phyloP scores from a whole-genome alignment of 2,797 vertebrate genomes.

The Channallabes apus region DNA sequence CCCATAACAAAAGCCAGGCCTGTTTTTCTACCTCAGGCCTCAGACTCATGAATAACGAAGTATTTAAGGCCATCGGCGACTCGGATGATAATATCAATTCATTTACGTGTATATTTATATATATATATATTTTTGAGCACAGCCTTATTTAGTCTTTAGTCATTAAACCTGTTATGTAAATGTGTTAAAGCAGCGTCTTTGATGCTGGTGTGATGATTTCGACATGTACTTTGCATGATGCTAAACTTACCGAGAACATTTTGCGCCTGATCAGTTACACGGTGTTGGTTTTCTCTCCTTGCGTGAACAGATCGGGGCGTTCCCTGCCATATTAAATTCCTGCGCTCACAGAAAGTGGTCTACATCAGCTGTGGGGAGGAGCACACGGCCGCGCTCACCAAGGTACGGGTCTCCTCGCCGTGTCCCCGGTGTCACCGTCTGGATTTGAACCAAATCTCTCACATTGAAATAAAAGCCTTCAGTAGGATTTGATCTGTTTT shows the following conservation, averaged over 20 bases:
- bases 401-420: slow-evolving; percentile 74
- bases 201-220: neutral
- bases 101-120: neutral
- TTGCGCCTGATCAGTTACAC: neutral
- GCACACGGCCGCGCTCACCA: slow-evolving; percentile 94
- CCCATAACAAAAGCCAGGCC: neutral
- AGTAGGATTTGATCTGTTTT: neutral
- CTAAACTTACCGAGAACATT: neutral
- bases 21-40: neutral
- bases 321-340: slow-evolving; percentile 93
- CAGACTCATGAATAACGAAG: neutral
- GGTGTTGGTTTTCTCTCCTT: slow-evolving; percentile 15
- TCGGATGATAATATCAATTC: neutral
- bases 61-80: neutral
- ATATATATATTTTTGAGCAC: neutral
- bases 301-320: slow-evolving; percentile 83
- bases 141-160: neutral
- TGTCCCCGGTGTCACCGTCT: neutral
- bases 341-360: slow-evolving; percentile 92
- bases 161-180: neutral
- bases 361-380: slow-evolving; percentile 96
- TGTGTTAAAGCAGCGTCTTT: neutral
- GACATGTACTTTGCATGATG: neutral
- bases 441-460: neutral
- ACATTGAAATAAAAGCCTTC: too few relatives aligned